These are phyloP conservation scores for Micropoecilia bifurca DNA, from an alignment of 2,797 vertebrate species.

Conservation along the genomic window DNA sequence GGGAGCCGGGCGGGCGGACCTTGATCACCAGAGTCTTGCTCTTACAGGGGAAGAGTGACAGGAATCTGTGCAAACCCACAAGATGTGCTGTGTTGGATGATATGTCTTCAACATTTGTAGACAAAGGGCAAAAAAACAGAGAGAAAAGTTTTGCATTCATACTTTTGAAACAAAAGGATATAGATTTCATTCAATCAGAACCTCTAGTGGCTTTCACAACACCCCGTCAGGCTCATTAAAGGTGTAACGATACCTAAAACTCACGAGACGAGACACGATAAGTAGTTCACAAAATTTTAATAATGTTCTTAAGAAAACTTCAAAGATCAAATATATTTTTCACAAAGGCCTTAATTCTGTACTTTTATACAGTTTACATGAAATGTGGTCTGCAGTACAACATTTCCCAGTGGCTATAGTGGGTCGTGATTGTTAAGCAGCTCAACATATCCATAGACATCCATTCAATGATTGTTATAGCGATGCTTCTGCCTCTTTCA, in stretches of 20 bases:
- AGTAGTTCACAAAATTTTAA: too few species aligned
- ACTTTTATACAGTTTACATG: too few species aligned
- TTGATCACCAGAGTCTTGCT: constrained; percentile 23
- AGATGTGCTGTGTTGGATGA: constrained; percentile 1
- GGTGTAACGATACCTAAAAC: neutral
- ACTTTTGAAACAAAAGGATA: neutral
- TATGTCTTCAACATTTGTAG: neutral
- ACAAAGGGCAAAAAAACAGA: neutral
- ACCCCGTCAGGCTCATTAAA: neutral
- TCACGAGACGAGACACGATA: too few species aligned
- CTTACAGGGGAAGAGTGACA: constrained; percentile 13
- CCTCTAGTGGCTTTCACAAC: constrained; percentile 9
- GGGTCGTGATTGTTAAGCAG: too few species aligned
- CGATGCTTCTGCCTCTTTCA: too few species aligned
- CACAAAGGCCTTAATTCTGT: too few species aligned
- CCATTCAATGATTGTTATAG: too few species aligned
- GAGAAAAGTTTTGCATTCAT: neutral
- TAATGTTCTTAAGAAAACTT: too few species aligned
- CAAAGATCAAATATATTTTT: too few species aligned
- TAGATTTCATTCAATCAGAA: constrained; percentile 16
- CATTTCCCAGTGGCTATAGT: too few species aligned
- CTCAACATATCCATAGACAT: too few species aligned
- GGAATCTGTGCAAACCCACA: constrained; percentile 12
- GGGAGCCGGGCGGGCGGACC: constrained; percentile 34
- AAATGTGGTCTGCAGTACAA: too few species aligned